Conservation (phyloP, 2,888 invertebrate species). For the Limnephilus lunatus region DNA sequence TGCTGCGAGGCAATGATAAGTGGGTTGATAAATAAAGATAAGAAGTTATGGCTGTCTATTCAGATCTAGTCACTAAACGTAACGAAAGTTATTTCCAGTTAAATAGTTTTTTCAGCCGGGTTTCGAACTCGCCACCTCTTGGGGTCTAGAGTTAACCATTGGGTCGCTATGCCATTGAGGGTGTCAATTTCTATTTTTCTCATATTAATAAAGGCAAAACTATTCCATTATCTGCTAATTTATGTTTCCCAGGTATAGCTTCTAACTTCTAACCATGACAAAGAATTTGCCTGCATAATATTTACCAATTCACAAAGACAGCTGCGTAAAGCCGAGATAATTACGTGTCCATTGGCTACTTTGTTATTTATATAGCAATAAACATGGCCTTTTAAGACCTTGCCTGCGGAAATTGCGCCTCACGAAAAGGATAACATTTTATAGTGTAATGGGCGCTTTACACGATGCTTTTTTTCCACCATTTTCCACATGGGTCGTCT, state of each 20-base stretch:
- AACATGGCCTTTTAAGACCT: slow-evolving; percentile 38
- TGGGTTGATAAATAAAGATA: not conserved
- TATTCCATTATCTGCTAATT: not conserved
- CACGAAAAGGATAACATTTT: slow-evolving; percentile 56
- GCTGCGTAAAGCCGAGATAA: not conserved
- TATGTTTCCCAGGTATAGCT: not conserved
- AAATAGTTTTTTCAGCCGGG: too few species aligned
- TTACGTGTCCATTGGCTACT: not conserved
- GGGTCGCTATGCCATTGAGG: not conserved
- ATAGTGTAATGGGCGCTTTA: not conserved
- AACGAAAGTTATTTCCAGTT: not conserved
- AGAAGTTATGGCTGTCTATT: not conserved
- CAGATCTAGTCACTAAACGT: not conserved
- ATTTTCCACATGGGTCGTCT: too few species aligned
- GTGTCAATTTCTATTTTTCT: not conserved
- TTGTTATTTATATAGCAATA: not conserved
- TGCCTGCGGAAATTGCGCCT: slow-evolving; percentile 22
- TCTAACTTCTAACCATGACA: too few species aligned
- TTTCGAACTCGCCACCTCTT: not conserved
- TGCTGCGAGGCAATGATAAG: too few species aligned
- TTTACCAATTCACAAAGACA: not conserved
- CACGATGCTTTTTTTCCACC: too few species aligned
- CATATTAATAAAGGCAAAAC: not conserved
- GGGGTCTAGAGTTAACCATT: not conserved
- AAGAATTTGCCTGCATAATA: not conserved